Base-by-base conservation (phyloP, 2,113 vertebrate genomes). In the Notechis scutatus region DNA sequence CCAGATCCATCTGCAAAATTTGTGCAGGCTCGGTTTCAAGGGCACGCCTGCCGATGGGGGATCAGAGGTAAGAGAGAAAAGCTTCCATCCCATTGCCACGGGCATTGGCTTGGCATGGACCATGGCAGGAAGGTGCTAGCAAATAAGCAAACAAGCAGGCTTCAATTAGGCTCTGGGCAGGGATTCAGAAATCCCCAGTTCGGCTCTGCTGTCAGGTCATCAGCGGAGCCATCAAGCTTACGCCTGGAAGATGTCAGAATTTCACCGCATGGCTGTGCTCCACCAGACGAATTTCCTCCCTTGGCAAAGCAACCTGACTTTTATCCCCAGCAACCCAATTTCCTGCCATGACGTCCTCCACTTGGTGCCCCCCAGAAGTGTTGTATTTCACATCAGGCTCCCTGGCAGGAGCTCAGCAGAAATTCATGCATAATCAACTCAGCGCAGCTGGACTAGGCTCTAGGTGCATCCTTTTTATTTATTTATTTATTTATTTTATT, bases 241-340 rank as follows among this genome's bases (percentile, higher is more conserved):
- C 95, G 96, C 96, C 97, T 96, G 92, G 59, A 0, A 97, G 96
- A 96, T 93, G 96, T 96, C 97, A 96, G 94, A 96, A 94, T 95
- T 97, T 94, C 95, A 93, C 95, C 97, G 96, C 96, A 97, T 96
- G 96, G 96, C 96, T 96, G 95, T 95, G 96, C 96, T 97, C 96
- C 94, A 96, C 74, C 0, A 1, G 95, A 96, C 94, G 95, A 94
- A 96, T 96, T 97, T 97, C 97, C 97, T 96, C 95, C 95, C 94
- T 96, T 96, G 96, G 94, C 85, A 47, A 92, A 94, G 94, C 95
- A 96, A 95, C 92, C 93, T 42, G 21, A 42, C 81, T 39, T 91
- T 6, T 1, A 56, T 85, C 54, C 87, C n/a, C 85, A 50, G 85
- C 55, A 34, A 74, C 24, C 20, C 34, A 45, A 29, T 11, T 94